A percentile compares a stretch with the other conserved stretches of the same genome.
Conservation (phyloP, 2,113 vertebrate genomes). For the Anser brachyrhynchus region DNA sequence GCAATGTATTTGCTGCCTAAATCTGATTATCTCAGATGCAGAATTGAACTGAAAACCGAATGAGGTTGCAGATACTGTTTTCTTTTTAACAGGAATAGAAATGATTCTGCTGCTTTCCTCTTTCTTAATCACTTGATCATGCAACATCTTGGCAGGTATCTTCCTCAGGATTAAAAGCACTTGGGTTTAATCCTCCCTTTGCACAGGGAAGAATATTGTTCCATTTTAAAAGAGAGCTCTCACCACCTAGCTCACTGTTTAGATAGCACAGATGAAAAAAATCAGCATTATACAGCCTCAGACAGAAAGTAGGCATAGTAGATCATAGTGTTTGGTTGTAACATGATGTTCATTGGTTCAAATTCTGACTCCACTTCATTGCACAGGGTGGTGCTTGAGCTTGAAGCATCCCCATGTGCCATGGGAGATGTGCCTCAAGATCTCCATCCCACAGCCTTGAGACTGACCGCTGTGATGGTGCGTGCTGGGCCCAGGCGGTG, state of each 20-base stretch:
- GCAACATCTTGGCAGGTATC: neutral
- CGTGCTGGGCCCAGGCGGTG: too few relatives aligned
- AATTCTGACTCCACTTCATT: neutral
- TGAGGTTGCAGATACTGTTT: neutral
- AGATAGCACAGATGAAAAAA: neutral
- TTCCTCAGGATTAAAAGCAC: neutral
- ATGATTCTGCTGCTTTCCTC: neutral
- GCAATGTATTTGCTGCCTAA: neutral
- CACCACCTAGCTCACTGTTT: neutral
- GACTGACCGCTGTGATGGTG: neutral
- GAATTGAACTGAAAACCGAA: neutral
- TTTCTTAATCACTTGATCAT: neutral
- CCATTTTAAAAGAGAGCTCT: neutral
- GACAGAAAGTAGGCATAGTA: neutral
- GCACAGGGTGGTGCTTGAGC: neutral
- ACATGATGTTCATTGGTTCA: accelerated
- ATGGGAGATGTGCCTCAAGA: neutral
- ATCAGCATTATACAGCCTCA: neutral
- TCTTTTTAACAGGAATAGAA: neutral
- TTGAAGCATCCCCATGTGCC: accelerated
- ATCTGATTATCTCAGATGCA: neutral
- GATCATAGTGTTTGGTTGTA: neutral
- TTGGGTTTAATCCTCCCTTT: neutral
- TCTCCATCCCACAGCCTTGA: neutral
- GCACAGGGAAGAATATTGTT: neutral